phyloP scores from a whole-genome alignment of 2,888 invertebrate species.

The Crossocerus cetratus region DNA sequence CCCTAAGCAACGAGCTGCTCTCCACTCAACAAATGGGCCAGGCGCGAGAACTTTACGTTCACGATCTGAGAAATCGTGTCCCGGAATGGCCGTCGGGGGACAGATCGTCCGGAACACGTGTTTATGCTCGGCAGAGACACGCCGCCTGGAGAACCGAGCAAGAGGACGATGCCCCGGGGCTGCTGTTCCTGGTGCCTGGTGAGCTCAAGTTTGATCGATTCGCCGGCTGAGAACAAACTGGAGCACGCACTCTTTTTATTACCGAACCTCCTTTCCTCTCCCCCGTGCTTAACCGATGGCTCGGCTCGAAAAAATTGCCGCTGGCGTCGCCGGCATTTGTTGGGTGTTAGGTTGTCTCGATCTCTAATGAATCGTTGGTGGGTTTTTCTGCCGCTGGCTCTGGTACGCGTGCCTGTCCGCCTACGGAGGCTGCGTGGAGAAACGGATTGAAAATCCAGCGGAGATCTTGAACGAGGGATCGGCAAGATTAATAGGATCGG shows the following conservation, averaged over 20 bases:
- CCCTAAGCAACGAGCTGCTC: background rate
- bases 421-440: background rate
- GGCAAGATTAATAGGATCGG: constrained; percentile 26
- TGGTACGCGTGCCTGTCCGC: background rate
- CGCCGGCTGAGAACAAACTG: constrained; percentile 44
- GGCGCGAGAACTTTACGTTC: constrained; percentile 40
- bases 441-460: constrained; percentile 7
- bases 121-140: constrained; percentile 53
- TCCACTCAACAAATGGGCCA: constrained; percentile 31
- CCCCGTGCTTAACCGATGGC: background rate
- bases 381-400: background rate
- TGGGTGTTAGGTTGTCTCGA: background rate
- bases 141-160: constrained; percentile 49
- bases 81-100: constrained; percentile 27
- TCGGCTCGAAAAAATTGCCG: background rate
- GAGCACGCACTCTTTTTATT: background rate
- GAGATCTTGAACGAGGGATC: constrained; percentile 11
- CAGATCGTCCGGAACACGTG: constrained; percentile 60
- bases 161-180: constrained; percentile 26
- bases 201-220: constrained; percentile 56
- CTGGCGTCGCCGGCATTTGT: constrained; percentile 9
- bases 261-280: background rate
- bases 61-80: constrained; percentile 45
- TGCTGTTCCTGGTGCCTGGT: constrained; percentile 38
- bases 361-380: background rate